Evolutionary conservation across 2,888 invertebrate species (phyloP).

Genomic region (Pseudococcus jackbeardsleyi): DNA sequence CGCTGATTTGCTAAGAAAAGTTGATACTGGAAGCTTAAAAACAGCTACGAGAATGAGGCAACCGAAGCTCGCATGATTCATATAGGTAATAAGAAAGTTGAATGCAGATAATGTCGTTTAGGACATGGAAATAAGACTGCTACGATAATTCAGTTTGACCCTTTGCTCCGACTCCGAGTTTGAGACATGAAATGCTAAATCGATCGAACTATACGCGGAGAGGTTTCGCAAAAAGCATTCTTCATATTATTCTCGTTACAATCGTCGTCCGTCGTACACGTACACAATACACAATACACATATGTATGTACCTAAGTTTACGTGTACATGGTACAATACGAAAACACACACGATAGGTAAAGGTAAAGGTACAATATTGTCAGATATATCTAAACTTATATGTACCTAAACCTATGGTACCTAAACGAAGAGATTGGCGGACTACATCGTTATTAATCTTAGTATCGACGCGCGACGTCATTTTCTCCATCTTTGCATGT

Average conservation of each 20-base stretch:
- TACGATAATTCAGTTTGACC: background rate
- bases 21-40: too few species aligned
- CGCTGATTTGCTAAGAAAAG: too few species aligned
- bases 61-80: too few species aligned
- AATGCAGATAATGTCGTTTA: too few species aligned
- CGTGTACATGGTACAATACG: too few species aligned
- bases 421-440: background rate
- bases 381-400: too few species aligned
- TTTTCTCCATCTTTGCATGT: slow-evolving; percentile 47
- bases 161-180: too few species aligned
- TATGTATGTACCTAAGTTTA: too few species aligned
- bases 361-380: slow-evolving; percentile 42
- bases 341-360: too few species aligned
- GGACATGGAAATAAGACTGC: background rate
- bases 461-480: slow-evolving; percentile 52
- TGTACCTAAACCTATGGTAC: too few species aligned
- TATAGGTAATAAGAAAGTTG: too few species aligned
- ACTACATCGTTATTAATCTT: slow-evolving; percentile 55
- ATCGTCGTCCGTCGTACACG: background rate
- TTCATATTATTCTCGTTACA: slow-evolving; percentile 24
- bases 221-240: slow-evolving; percentile 39
- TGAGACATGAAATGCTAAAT: background rate
- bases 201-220: background rate
- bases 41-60: too few species aligned
- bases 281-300: background rate